Conservation (phyloP, 2,888 invertebrate genomes). For the Mycalesis mineus region DNA sequence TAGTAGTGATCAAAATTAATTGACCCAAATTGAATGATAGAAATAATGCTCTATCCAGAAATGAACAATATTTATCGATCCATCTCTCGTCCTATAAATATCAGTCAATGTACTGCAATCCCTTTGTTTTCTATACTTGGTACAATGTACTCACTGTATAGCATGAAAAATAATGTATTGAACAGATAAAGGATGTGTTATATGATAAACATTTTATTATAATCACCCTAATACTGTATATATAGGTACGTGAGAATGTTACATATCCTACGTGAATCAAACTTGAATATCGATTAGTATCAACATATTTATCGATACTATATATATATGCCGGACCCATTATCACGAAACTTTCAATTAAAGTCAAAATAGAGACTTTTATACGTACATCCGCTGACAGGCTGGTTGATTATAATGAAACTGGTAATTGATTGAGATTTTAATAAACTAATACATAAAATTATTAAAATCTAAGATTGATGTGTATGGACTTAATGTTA, state of each 20-base stretch:
- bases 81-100: slow-evolving; percentile 5
- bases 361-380: too few species aligned
- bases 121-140: slow-evolving; percentile 26
- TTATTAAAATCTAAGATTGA: too few species aligned
- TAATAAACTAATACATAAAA: too few species aligned
- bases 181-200: slow-evolving; percentile 14
- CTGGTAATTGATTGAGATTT: too few species aligned
- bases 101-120: slow-evolving; percentile 8
- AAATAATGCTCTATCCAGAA: background rate
- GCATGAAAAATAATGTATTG: slow-evolving; percentile 11
- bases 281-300: slow-evolving; percentile 3
- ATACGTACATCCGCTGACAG: too few species aligned
- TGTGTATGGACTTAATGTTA: too few species aligned
- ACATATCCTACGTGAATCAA: background rate
- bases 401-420: too few species aligned
- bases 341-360: too few species aligned
- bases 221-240: slow-evolving; percentile 2
- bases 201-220: slow-evolving; percentile 19
- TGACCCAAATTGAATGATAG: background rate
- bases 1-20: background rate
- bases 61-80: background rate
- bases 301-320: background rate
- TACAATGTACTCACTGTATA: background rate
- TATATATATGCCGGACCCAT: too few species aligned
- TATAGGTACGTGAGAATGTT: background rate